Evolutionary conservation across 2,797 vertebrate species (phyloP).

Genomic region (Heliangelus exortis): DNA sequence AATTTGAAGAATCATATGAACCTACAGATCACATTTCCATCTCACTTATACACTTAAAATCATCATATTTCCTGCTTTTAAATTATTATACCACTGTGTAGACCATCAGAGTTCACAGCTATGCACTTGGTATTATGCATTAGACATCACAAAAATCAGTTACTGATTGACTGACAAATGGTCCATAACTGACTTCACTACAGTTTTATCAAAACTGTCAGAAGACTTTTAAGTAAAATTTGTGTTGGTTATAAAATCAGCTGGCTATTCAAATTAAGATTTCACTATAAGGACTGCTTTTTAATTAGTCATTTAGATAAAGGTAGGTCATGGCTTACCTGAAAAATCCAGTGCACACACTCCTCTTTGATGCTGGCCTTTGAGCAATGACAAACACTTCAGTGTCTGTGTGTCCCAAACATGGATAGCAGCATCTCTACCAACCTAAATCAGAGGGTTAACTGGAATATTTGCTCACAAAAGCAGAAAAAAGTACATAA

Average conservation of each 20-base stretch:
- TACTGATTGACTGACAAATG: rapidly evolving
- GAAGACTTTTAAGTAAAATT: neutral
- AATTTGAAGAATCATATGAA: neutral
- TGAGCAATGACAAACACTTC: constrained; percentile 92
- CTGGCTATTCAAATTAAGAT: neutral
- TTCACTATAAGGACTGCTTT: neutral
- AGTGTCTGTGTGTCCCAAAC: constrained; percentile 94
- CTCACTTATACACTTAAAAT: neutral
- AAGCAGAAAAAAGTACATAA: neutral
- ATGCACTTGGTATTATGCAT: too few relatives aligned
- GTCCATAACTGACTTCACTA: neutral
- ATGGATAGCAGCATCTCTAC: constrained; percentile 93
- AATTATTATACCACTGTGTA: neutral
- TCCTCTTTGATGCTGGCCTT: constrained; percentile 91
- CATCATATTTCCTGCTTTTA: neutral
- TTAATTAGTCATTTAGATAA: neutral
- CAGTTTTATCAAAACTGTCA: neutral
- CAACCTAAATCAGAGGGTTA: constrained; percentile 82
- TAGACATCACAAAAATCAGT: neutral
- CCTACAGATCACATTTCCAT: neutral
- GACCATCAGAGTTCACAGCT: neutral
- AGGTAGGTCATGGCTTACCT: constrained; percentile 75
- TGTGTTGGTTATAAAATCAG: neutral
- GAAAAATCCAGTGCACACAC: constrained; percentile 95
- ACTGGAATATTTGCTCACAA: neutral